Evolutionary conservation across 2,797 vertebrate genomes (phyloP), one percentile per base, ranked within the genome.

Genomic region (Clarias fuscus): DNA sequence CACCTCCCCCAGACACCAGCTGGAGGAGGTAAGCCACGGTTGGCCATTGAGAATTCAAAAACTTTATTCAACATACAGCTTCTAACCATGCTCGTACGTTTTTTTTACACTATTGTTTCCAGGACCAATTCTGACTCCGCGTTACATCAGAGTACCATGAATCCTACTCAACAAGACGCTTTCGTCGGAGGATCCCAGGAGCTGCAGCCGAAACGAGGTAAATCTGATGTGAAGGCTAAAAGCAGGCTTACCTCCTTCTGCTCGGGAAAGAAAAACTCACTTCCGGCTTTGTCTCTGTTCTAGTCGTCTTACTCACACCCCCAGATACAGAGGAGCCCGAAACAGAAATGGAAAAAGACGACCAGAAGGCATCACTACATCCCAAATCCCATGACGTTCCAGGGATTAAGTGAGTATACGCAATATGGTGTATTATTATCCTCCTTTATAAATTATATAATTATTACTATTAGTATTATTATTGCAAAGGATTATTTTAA

Each of bases 91-190:
- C 22, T 40, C 33, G 7, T 61, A 8, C 75, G 56, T n/a, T 5
- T 48, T n/a, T 10, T 24, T 85, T 64, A 18, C 22, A 40, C 61
- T 5, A 85, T 76, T 80, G 18, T 62, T 43, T 84, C 37, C 93
- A 99, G 98, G 95, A 99, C 98, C 89, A 99, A 99, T 92, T 99
- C 98, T 0, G 98, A 99, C 93, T 99, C 98, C 4, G 98, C 98
- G 88, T 94, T 99, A 91, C 98, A 99, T 92, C 98, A 99, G 97
- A 99, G 98, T 90, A 95, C 98, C 88, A 97, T 99, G 97, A 96
- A 97, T 73, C 97, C 97, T 0, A 93, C 95, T 87, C 96, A 97
- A 48, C 96, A 97, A 89, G 98, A 99, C 84, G 90, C 97, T 86
- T 99, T 98, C 86, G 93, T 95, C 0, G 96, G 96, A 77, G 97